These are phyloP conservation scores for Dorcus hopei DNA, from an alignment of 2,888 invertebrate genomes.

Conservation along the genomic window DNA sequence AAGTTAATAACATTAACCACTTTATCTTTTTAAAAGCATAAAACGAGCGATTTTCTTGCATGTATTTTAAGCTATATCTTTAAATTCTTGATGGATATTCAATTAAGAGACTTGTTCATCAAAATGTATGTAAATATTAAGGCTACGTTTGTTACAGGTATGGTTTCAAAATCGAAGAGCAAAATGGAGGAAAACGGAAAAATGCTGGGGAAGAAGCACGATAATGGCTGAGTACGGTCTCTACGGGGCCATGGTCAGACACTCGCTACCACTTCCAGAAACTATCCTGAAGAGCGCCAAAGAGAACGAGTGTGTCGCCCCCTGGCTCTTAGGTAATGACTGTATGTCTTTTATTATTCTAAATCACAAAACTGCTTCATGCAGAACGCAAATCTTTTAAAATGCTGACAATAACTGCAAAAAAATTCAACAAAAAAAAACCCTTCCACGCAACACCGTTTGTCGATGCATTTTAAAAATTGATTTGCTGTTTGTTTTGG, in stretches of 20 bases:
- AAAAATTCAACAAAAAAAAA: too few species aligned
- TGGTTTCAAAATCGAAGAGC: constrained; percentile 99
- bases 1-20: too few species aligned
- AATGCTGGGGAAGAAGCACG: constrained; percentile 98
- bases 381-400: neutral
- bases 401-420: neutral
- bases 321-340: constrained; percentile 94
- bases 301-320: constrained; percentile 95
- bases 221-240: constrained; percentile 99
- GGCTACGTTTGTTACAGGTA: constrained; percentile 65
- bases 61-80: too few species aligned
- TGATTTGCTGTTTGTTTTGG: neutral
- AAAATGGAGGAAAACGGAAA: constrained; percentile 99
- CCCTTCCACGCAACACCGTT: too few species aligned
- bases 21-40: too few species aligned
- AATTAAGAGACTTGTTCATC: too few species aligned
- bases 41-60: too few species aligned
- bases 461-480: neutral
- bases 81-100: too few species aligned
- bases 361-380: constrained; percentile 10
- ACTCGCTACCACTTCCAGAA: constrained; percentile 96
- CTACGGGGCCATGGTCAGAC: constrained; percentile 99
- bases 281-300: constrained; percentile 97
- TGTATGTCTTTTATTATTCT: constrained; percentile 35
- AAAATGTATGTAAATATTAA: neutral